phyloP scores from a whole-genome alignment of 2,797 vertebrate genomes.

The Clarias laeviceps region DNA sequence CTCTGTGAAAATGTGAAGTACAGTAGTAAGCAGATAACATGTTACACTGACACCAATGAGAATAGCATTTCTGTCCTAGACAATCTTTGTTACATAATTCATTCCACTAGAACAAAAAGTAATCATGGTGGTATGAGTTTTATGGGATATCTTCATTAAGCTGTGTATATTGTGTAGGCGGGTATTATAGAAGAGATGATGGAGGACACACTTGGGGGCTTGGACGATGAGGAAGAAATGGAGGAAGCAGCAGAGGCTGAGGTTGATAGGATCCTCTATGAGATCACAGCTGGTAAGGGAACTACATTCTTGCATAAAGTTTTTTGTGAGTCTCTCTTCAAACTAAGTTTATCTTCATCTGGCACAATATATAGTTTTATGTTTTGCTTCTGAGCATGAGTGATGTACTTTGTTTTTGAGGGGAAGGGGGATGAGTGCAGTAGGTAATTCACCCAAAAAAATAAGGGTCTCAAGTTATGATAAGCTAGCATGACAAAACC shows the following conservation, averaged over 20 bases:
- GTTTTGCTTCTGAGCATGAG: background rate
- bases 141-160: background rate
- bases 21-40: background rate
- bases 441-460: too few species aligned
- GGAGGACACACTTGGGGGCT: constrained; percentile 93
- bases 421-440: too few species aligned
- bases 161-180: constrained; percentile 65
- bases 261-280: constrained; percentile 95
- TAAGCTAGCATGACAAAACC: too few species aligned
- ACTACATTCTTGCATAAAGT: background rate
- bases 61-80: background rate
- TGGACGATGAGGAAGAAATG: constrained; percentile 98
- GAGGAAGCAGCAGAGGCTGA: constrained; percentile 94
- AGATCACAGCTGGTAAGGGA: constrained; percentile 91
- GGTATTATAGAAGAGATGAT: constrained; percentile 88
- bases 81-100: background rate
- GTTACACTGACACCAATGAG: background rate
- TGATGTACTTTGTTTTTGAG: background rate
- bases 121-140: background rate
- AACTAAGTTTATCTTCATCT: background rate
- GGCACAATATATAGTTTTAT: background rate
- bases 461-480: too few species aligned
- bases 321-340: background rate
- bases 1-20: background rate
- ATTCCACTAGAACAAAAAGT: background rate